phyloP scores from a whole-genome alignment of 2,797 vertebrate genomes.

The Tapera naevia region DNA sequence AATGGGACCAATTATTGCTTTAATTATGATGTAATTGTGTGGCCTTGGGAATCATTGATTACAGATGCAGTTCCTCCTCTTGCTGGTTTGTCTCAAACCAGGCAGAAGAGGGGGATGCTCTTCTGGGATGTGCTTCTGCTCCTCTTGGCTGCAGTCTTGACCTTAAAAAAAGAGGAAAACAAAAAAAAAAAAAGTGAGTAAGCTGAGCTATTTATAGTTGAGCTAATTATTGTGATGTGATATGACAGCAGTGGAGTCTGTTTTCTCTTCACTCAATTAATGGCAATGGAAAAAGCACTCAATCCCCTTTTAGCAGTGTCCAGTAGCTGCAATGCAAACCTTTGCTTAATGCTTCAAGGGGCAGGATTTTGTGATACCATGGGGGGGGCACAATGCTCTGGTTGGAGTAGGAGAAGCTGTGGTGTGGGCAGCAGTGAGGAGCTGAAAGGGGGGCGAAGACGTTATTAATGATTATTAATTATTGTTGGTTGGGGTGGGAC shows the following conservation, averaged over 20 bases:
- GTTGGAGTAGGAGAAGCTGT: neutral
- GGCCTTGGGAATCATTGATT: conserved; percentile 30
- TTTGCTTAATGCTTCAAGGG: neutral
- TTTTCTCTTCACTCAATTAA: conserved; percentile 49
- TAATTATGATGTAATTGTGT: neutral
- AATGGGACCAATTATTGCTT: neutral
- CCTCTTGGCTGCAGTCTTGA: conserved; percentile 28
- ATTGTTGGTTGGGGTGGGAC: neutral
- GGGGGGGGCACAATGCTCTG: neutral
- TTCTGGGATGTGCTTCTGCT: neutral
- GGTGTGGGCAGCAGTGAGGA: neutral
- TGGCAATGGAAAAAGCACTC: neutral
- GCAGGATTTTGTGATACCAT: neutral
- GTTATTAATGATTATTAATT: too few relatives aligned
- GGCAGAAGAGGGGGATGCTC: neutral
- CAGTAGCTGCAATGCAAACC: neutral
- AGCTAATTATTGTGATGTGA: conserved; percentile 59
- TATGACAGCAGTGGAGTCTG: conserved; percentile 7
- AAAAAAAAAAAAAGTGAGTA: conserved; percentile 59
- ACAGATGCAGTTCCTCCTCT: neutral
- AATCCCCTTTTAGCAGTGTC: neutral
- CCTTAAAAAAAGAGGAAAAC: conserved; percentile 30
- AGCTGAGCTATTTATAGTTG: conserved; percentile 43
- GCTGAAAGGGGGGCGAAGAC: neutral
- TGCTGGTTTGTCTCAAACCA: neutral